Base-by-base conservation (phyloP, 2,113 vertebrate genomes). In the Dicentrarchus labrax region DNA sequence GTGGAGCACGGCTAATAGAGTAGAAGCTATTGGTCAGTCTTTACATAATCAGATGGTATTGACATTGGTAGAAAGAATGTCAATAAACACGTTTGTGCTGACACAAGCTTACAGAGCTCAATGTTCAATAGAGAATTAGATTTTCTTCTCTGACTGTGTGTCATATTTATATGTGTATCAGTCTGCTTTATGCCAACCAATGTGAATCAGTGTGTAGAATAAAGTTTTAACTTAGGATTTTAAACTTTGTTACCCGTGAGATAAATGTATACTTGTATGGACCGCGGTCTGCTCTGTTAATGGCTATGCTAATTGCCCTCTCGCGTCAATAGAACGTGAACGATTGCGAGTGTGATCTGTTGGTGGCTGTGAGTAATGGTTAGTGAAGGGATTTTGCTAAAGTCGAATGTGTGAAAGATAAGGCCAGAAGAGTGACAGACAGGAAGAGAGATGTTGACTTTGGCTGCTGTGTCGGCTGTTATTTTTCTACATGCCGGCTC, bases 11-110 rank as follows among this genome's bases (percentile, higher is more conserved):
- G 83, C 86, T 86, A 83, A 93, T 83, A 65, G 87, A 89, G 84
- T 74, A 72, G 67, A 60, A 89, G 81, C 85, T 80, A 90, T 91
- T 72, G 91, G 90, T 73, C 78, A 84, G 83, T 87, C 87, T 93
- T 87, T 86, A 93, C 90, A 85, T 91, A 92, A 93, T 93, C 85
- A 90, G 83, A 82, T 86, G 79, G 72, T 93, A 94, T 95, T 82
- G 93, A 93, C 86, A 78, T 53, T 24, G 78, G 78, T 64, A 48
- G 91, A 91, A 88, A 89, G 89, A 75, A 85, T 68, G 86, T 94
- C 93, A 65, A 93, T 94, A 94, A 60, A 62, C 85, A 84, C 89
- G 78, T 92, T 95, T 91, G 88, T 92, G 90, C 91, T 93, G 92
- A 95, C 92, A 88, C 78, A 24, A 47, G 76, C 22, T 86, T 78